phyloP scores from a whole-genome alignment of 2,113 vertebrate species.

The Pardalotus punctatus region DNA sequence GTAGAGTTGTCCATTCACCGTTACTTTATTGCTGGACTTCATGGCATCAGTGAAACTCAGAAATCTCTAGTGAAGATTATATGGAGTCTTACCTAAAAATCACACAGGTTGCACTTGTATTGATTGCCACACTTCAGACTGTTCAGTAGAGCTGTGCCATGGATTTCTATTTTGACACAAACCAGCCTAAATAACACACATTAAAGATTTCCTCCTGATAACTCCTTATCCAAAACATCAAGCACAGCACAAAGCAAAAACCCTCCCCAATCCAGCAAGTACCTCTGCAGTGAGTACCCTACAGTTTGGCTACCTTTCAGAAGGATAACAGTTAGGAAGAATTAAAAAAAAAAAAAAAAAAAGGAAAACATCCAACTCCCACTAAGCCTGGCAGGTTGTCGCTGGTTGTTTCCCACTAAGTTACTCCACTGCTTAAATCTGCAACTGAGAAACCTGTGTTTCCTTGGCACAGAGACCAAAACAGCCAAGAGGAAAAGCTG shows the following conservation, averaged over 20 bases:
- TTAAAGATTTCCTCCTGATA: background rate
- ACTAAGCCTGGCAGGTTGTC: background rate
- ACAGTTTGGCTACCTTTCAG: background rate
- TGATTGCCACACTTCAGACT: background rate
- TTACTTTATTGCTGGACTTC: background rate
- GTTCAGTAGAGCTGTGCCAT: background rate
- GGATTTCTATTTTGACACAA: background rate
- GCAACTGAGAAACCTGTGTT: background rate
- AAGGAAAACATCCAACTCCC: background rate
- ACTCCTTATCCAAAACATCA: background rate
- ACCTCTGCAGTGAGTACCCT: background rate
- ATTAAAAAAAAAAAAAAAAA: too few relatives aligned
- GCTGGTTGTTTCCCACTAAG: background rate
- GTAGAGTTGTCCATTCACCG: background rate
- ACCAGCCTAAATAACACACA: background rate
- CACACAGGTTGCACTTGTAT: background rate
- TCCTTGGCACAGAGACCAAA: background rate
- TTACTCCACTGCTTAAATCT: background rate
- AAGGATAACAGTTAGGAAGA: background rate
- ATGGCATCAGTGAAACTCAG: background rate
- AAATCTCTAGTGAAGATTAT: background rate
- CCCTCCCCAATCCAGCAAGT: background rate
- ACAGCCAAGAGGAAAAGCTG: background rate
- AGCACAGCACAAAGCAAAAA: background rate
- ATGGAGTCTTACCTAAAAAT: background rate